A percentile compares a stretch with the other conserved stretches of the same genome.
phyloP scores from a whole-genome alignment of 2,797 vertebrate species.

The Eptatretus atami region DNA sequence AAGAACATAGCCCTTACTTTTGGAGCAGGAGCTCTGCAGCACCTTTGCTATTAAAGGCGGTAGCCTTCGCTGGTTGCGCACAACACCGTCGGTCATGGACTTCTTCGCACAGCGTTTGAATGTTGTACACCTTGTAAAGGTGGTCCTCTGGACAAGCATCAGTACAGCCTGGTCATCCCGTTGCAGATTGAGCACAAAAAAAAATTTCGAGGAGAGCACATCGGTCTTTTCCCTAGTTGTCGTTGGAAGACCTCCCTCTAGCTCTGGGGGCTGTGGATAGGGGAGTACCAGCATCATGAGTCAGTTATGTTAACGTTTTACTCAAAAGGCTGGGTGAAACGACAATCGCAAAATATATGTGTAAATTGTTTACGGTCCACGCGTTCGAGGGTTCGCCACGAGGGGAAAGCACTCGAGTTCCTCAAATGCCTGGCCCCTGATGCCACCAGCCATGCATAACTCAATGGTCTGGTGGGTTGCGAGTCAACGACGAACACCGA shows the following conservation, averaged over 20 bases:
- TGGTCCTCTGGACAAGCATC: constrained; percentile 68
- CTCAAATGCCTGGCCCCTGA: too few species aligned
- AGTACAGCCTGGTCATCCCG: constrained; percentile 57
- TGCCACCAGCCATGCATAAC: too few species aligned
- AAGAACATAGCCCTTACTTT: constrained; percentile 24
- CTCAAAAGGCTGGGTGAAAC: too few species aligned
- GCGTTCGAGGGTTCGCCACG: too few species aligned
- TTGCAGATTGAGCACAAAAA: constrained; percentile 48
- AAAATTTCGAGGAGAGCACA: constrained; percentile 56
- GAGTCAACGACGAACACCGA: too few species aligned
- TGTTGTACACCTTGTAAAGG: constrained; percentile 81
- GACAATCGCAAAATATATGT: too few species aligned
- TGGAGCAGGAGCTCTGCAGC: constrained; percentile 76
- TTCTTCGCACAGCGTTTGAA: constrained; percentile 93
- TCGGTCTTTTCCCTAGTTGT: constrained; percentile 94
- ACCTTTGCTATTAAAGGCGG: constrained; percentile 96
- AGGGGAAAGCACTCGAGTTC: too few species aligned
- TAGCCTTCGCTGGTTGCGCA: constrained; percentile 33
- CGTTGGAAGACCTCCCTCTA: constrained; percentile 64
- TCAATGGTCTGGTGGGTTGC: too few species aligned
- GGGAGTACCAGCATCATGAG: too few species aligned
- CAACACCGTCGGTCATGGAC: constrained; percentile 86
- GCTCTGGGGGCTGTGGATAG: constrained; percentile 39
- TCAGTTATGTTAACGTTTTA: too few species aligned
- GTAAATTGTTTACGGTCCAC: too few species aligned